Evolutionary conservation across 1,140 invertebrate genomes (phyloP).

Genomic region (Drosophila nannoptera): DNA sequence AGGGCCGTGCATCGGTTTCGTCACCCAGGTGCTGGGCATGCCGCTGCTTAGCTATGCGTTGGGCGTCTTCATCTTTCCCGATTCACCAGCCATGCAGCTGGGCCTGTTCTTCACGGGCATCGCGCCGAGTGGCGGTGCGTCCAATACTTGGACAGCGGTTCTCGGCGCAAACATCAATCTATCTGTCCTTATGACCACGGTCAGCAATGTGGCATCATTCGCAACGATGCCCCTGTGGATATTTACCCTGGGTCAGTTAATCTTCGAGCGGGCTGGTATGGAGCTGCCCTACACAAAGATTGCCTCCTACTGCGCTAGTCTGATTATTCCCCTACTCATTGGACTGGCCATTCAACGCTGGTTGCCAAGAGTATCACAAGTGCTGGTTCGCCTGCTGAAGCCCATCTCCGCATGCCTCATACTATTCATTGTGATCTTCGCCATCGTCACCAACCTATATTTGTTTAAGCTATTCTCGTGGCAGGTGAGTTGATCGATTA

Average conservation of each 20-base stretch:
- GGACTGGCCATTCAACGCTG: conserved; percentile 88
- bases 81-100: conserved; percentile 85
- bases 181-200: conserved; percentile 94
- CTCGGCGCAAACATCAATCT: conserved; percentile 93
- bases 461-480: conserved; percentile 94
- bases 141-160: conserved; percentile 96
- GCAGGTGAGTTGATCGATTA: conserved; percentile 83
- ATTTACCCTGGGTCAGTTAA: conserved; percentile 91
- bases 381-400: conserved; percentile 90
- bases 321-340: conserved; percentile 91
- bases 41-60: conserved; percentile 90
- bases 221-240: conserved; percentile 97
- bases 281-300: conserved; percentile 91
- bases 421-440: conserved; percentile 94
- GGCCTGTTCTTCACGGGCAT: conserved; percentile 96
- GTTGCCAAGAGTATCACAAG: conserved; percentile 83
- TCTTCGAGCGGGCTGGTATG: conserved; percentile 86
- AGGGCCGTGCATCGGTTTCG: conserved; percentile 89
- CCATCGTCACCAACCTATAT: conserved; percentile 93
- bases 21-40: conserved; percentile 93
- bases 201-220: conserved; percentile 91
- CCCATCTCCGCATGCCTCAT: conserved; percentile 91
- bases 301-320: conserved; percentile 85
- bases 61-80: conserved; percentile 86
- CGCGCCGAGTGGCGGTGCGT: conserved; percentile 94